These are phyloP conservation scores for Cryptops parisi DNA, from an alignment of 2,888 invertebrate genomes.

Conservation along the genomic window DNA sequence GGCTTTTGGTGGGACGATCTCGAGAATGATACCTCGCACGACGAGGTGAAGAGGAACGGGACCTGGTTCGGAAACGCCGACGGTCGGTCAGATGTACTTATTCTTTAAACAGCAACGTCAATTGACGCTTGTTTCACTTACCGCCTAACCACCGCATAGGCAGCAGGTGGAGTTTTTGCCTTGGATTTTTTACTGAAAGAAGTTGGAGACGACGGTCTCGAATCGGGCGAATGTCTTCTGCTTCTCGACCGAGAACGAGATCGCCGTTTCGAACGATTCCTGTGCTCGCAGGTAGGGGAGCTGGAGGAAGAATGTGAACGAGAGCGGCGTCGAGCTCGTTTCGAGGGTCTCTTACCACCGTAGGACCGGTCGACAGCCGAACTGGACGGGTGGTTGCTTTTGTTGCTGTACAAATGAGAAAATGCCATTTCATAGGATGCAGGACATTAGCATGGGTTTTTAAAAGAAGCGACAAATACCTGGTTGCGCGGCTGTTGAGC, in stretches of 20 bases:
- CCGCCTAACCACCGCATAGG: slow-evolving; percentile 7
- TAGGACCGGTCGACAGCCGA: background rate
- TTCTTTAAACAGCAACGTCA: background rate
- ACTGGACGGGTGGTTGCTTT: background rate
- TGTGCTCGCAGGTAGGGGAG: background rate
- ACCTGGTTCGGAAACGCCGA: too few relatives aligned
- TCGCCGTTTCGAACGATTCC: background rate
- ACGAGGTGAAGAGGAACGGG: slow-evolving; percentile 2
- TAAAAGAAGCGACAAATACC: too few relatives aligned
- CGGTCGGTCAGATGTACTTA: too few relatives aligned
- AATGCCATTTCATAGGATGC: too few relatives aligned
- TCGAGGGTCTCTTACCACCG: background rate
- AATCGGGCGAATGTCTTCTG: background rate
- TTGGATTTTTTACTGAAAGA: background rate
- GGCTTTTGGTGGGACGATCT: too few relatives aligned
- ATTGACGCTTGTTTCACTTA: too few relatives aligned
- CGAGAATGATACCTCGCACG: too few relatives aligned
- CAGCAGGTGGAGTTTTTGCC: slow-evolving; percentile 7
- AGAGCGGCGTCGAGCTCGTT: background rate
- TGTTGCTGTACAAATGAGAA: background rate
- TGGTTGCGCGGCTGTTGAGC: too few relatives aligned
- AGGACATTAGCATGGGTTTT: too few relatives aligned
- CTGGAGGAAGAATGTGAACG: background rate
- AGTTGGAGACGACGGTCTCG: background rate
- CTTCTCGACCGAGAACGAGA: slow-evolving; percentile 6